These are phyloP conservation scores for Carabus problematicus DNA, from an alignment of 2,888 invertebrate genomes.

Conservation along the genomic window DNA sequence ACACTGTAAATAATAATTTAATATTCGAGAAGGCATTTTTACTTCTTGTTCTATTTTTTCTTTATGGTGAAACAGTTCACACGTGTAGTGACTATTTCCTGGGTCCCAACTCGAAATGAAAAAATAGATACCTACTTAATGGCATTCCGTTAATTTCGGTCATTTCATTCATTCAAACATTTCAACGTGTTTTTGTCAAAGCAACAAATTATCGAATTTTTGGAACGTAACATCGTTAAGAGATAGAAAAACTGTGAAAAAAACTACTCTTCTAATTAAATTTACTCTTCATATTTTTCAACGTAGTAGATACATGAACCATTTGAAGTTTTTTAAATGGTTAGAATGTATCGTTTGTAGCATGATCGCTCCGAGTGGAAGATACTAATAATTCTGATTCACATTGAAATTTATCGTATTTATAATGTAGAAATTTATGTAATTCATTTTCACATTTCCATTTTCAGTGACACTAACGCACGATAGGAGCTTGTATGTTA, in stretches of 20 bases:
- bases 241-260: conserved; percentile 22
- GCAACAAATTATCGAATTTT: conserved; percentile 6
- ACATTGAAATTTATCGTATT: conserved; percentile 11
- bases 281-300: conserved; percentile 23
- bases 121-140: background rate
- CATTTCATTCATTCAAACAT: conserved; percentile 28
- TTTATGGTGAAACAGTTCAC: conserved; percentile 20
- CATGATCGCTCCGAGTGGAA: conserved; percentile 18
- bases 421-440: too few species aligned
- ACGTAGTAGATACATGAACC: background rate
- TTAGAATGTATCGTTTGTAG: conserved; percentile 31
- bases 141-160: conserved; percentile 23
- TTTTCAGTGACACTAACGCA: too few species aligned
- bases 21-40: conserved; percentile 24
- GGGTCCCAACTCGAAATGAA: background rate
- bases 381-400: conserved; percentile 14
- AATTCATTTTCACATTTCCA: too few species aligned
- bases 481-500: too few species aligned
- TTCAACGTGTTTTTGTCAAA: conserved; percentile 21
- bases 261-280: conserved; percentile 27
- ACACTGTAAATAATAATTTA: conserved; percentile 35
- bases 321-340: background rate
- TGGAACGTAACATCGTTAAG: conserved; percentile 20
- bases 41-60: conserved; percentile 26
- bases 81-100: conserved; percentile 14